These are phyloP conservation scores for Trilocha varians DNA, from an alignment of 2,888 invertebrate genomes.

Conservation along the genomic window DNA sequence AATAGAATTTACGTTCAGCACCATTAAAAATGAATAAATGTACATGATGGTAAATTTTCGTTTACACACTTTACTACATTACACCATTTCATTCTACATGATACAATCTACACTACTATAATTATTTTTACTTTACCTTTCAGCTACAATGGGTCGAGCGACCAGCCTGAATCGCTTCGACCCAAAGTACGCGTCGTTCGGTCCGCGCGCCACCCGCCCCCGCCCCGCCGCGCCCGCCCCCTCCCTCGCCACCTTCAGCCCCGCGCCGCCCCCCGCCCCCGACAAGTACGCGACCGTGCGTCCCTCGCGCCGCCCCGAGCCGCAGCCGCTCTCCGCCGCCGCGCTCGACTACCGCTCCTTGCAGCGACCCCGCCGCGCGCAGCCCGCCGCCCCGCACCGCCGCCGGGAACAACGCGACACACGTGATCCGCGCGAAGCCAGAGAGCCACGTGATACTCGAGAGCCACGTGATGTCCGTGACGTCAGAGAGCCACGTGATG, in stretches of 20 bases:
- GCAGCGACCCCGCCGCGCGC: constrained; percentile 64
- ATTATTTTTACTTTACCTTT: too few species aligned
- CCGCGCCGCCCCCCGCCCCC: constrained; percentile 18
- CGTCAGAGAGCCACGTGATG: constrained; percentile 23
- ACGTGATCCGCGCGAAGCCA: constrained; percentile 79
- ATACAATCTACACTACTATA: too few species aligned
- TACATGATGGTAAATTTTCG: too few species aligned
- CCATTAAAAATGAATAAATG: too few species aligned
- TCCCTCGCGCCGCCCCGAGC: constrained; percentile 46
- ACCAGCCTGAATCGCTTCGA: constrained; percentile 73
- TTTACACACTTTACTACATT: too few species aligned
- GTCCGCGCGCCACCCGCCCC: constrained; percentile 62
- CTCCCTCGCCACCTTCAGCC: constrained; percentile 31
- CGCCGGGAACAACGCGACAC: constrained; percentile 48
- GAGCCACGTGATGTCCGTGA: constrained; percentile 19
- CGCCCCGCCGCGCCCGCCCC: constrained; percentile 51
- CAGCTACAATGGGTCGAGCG: constrained; percentile 39
- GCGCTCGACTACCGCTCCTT: constrained; percentile 74
- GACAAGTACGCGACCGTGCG: constrained; percentile 57
- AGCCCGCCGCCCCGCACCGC: constrained; percentile 26
- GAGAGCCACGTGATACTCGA: constrained; percentile 59
- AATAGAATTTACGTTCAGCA: too few species aligned
- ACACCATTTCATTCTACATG: too few species aligned
- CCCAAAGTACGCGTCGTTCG: constrained; percentile 74
- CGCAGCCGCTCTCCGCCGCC: constrained; percentile 70